Conservation (phyloP, 2,888 invertebrate genomes). For the Phortica magna region DNA sequence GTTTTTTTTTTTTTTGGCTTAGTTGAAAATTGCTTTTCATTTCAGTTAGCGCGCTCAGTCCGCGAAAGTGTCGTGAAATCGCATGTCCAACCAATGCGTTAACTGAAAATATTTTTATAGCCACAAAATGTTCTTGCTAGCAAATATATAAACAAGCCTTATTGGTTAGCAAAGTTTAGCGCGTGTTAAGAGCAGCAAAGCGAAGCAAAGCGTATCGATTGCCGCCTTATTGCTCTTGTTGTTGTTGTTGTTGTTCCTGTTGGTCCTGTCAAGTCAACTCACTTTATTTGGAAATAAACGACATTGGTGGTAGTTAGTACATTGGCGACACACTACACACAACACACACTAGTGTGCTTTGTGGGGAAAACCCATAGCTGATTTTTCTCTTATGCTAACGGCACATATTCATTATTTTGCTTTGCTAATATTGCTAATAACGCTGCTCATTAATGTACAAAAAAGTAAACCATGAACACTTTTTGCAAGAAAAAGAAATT, state of each 20-base stretch:
- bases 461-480: too few species aligned
- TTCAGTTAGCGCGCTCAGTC: too few species aligned
- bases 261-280: background rate
- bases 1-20: too few species aligned
- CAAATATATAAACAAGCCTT: conserved; percentile 46
- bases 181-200: background rate
- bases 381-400: background rate
- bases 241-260: background rate
- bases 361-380: background rate
- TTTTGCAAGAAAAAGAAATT: too few species aligned
- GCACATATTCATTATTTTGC: too few species aligned
- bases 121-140: conserved; percentile 65
- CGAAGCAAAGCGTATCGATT: conserved; percentile 26
- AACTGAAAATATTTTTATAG: conserved; percentile 58
- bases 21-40: too few species aligned
- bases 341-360: background rate
- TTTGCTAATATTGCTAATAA: too few species aligned
- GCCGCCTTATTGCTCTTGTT: background rate
- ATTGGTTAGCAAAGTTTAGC: background rate
- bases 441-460: too few species aligned
- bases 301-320: too few species aligned
- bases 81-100: conserved; percentile 52
- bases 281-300: background rate
- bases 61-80: conserved; percentile 37
- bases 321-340: too few species aligned